Percentiles rank a stretch among this genome's conserved stretches.
Conservation (phyloP, 2,113 vertebrate genomes). For the Megatriorchis doriae region DNA sequence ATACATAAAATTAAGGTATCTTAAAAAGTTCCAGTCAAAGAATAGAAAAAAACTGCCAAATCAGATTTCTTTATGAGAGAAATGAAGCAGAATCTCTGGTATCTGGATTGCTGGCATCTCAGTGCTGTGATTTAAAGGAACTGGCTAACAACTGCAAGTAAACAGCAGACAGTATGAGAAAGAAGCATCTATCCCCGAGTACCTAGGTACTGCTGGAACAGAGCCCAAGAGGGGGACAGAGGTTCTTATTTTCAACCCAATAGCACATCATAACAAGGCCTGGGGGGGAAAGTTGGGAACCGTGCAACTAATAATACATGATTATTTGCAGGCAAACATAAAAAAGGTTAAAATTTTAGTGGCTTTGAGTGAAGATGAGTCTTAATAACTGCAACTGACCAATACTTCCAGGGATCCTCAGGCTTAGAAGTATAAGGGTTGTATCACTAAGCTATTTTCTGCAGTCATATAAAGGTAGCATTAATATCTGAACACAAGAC, state of each 20-base stretch:
- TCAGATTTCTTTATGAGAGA: neutral
- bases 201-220: neutral
- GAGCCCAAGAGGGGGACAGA: neutral
- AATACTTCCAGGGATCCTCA: neutral
- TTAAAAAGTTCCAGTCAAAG: slow-evolving; percentile 6
- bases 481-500: neutral
- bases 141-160: neutral
- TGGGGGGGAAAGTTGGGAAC: neutral
- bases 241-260: neutral
- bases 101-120: neutral
- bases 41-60: neutral
- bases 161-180: neutral
- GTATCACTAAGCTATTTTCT: neutral
- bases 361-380: neutral
- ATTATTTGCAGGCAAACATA: neutral
- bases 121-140: neutral
- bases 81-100: neutral
- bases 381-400: neutral
- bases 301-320: neutral
- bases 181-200: neutral
- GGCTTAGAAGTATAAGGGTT: neutral
- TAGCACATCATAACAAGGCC: neutral
- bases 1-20: neutral
- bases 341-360: neutral
- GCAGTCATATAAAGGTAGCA: neutral